phyloP scores from a whole-genome alignment of 2,113 vertebrate species.

The Pleuronectes platessa region DNA sequence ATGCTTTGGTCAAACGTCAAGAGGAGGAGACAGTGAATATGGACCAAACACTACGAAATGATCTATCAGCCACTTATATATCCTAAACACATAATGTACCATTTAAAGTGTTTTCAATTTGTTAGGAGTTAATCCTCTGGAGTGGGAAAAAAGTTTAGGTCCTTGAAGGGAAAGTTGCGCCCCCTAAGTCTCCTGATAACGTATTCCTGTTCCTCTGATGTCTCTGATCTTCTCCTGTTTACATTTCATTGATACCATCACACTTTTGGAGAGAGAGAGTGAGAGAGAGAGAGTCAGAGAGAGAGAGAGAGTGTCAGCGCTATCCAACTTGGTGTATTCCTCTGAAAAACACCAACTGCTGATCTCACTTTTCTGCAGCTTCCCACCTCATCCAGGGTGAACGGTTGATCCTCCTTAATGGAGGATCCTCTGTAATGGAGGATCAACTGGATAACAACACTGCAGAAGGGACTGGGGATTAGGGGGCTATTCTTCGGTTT shows the following conservation, averaged over 20 bases:
- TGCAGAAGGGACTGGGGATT: conserved; percentile 43
- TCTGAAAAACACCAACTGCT: conserved; percentile 20
- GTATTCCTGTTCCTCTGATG: background rate
- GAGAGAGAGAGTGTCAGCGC: background rate
- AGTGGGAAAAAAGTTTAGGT: background rate
- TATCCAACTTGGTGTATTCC: background rate
- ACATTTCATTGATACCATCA: conserved; percentile 11
- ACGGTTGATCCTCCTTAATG: conserved; percentile 57
- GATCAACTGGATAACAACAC: conserved; percentile 45
- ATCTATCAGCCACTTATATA: conserved; percentile 38
- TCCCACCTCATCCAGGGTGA: conserved; percentile 56
- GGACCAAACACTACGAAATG: background rate
- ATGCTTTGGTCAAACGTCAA: background rate
- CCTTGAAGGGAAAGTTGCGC: conserved; percentile 4
- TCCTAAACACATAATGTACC: conserved; percentile 40
- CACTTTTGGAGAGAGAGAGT: background rate
- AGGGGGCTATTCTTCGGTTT: conserved; percentile 37
- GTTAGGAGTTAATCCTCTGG: conserved; percentile 36
- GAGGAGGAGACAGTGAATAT: conserved; percentile 7
- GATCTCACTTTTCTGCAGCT: conserved; percentile 32
- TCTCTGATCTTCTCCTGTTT: conserved; percentile 31
- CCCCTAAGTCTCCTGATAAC: conserved; percentile 9
- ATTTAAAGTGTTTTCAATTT: conserved; percentile 48
- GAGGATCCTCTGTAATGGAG: conserved; percentile 53
- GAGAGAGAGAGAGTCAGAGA: background rate